phyloP scores from a whole-genome alignment of 2,888 invertebrate genomes.

The Tiliacea citrago region DNA sequence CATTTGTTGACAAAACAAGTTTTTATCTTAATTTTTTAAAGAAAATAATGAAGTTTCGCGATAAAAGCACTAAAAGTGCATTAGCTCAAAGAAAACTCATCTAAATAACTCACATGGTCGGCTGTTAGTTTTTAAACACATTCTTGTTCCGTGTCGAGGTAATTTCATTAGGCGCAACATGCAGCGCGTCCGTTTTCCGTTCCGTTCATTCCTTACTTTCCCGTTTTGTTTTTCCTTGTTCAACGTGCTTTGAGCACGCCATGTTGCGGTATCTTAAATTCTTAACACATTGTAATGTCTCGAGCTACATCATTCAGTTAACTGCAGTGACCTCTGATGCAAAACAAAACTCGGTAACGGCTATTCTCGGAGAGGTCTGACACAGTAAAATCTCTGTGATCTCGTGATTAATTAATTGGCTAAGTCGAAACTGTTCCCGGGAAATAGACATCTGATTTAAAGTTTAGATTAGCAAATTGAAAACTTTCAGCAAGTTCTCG shows the following conservation, averaged over 20 bases:
- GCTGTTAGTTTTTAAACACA: conserved; percentile 38
- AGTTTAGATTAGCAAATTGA: background rate
- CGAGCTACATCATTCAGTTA: conserved; percentile 66
- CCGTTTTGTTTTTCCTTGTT: conserved; percentile 63
- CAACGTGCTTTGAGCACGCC: conserved; percentile 73
- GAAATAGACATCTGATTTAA: background rate
- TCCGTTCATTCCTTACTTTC: conserved; percentile 58
- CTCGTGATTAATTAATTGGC: conserved; percentile 57
- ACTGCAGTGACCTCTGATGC: conserved; percentile 77
- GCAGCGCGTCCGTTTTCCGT: conserved; percentile 39
- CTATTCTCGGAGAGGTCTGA: conserved; percentile 75
- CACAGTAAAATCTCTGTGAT: conserved; percentile 65
- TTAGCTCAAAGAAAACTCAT: conserved; percentile 2
- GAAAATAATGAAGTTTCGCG: background rate
- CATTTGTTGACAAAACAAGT: background rate
- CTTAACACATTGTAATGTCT: conserved; percentile 74
- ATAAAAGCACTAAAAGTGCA: background rate
- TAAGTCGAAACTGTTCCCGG: conserved; percentile 37
- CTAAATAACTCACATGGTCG: conserved; percentile 8
- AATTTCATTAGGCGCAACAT: conserved; percentile 55
- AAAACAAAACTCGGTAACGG: conserved; percentile 76
- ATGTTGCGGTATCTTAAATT: conserved; percentile 76
- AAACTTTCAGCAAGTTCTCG: background rate
- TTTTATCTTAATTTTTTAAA: background rate
- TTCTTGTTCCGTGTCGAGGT: conserved; percentile 16